Base-by-base conservation (phyloP, 2,888 invertebrate species). In the Julus scandinavius region DNA sequence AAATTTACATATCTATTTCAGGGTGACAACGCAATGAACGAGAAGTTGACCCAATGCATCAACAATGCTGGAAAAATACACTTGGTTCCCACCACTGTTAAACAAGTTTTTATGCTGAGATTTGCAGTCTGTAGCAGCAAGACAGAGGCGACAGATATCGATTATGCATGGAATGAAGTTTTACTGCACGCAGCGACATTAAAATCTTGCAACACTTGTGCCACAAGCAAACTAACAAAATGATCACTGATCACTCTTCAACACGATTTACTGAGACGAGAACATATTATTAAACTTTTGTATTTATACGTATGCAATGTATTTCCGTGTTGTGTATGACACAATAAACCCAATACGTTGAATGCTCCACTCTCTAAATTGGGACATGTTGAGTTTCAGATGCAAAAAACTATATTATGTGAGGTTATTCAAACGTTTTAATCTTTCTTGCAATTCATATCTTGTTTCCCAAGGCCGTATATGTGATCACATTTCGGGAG, bases 11-110 rank as follows among this genome's bases (percentile, higher is more conserved):
- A n/a, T 5, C 13, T 38, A 41, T 90, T 91, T 9, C 90, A 94
- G 94, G 96, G 95, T 11, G 93, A 94, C 0, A 98, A 98, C 92
- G 96, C 96, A 90, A 91, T 94, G 2, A 98, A 97, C 91, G 97
- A 98, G 92, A 93, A 94, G 3, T 93, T 98, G 1, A 92, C 98
- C 90, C 96, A 96, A 91, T 94, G 94, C 88, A 96, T 99, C 89
- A 98, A 98, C 92, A 96, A 96, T 5, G 92, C 96, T 88, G 97
- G 98, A 5, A 95, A 96, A 90, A 97, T 99, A 90, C 98, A 98
- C 92, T 93, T 99, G 91, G 98, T 98, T 20, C 98, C 99, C 0
- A 96, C 98, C 0, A 96, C 96, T 92, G 96, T 98, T 89, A 94
- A 95, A 85, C 97, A 96, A 89, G 94, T 94, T 0, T 98, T 96